Evolutionary conservation across 1,140 invertebrate genomes (phyloP).

Genomic region (Nasonia giraulti): DNA sequence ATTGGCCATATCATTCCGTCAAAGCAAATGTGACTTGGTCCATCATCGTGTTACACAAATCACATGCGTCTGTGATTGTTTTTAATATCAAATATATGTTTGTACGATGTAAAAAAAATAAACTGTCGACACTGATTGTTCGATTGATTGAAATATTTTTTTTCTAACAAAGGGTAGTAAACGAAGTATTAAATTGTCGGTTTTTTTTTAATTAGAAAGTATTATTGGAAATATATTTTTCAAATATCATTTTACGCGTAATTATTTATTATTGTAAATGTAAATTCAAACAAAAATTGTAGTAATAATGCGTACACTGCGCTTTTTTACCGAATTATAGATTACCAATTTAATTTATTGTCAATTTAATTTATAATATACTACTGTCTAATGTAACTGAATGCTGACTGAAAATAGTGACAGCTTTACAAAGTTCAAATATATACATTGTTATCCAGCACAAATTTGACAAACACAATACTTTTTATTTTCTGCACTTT

Average conservation of each 20-base stretch:
- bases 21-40: conserved; percentile 32
- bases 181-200: conserved; percentile 46
- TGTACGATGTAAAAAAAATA: conserved; percentile 47
- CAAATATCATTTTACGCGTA: conserved; percentile 45
- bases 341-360: conserved; percentile 49
- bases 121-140: conserved; percentile 46
- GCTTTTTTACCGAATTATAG: conserved; percentile 45
- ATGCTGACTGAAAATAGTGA: conserved; percentile 37
- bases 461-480: conserved; percentile 41
- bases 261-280: conserved; percentile 50
- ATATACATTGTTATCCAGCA: conserved; percentile 33
- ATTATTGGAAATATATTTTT: conserved; percentile 51
- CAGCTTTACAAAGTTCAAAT: conserved; percentile 27
- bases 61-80: conserved; percentile 51
- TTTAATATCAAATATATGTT: conserved; percentile 50
- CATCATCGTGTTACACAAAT: conserved; percentile 45
- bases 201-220: conserved; percentile 38
- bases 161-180: conserved; percentile 46
- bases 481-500: conserved; percentile 33
- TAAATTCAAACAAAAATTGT: conserved; percentile 46
- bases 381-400: conserved; percentile 39
- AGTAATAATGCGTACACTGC: conserved; percentile 28
- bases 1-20: conserved; percentile 46
- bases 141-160: conserved; percentile 44
- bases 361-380: conserved; percentile 41